These are phyloP conservation scores for Myanophis thanlyinensis DNA, from an alignment of 2,113 vertebrate species.

Conservation along the genomic window DNA sequence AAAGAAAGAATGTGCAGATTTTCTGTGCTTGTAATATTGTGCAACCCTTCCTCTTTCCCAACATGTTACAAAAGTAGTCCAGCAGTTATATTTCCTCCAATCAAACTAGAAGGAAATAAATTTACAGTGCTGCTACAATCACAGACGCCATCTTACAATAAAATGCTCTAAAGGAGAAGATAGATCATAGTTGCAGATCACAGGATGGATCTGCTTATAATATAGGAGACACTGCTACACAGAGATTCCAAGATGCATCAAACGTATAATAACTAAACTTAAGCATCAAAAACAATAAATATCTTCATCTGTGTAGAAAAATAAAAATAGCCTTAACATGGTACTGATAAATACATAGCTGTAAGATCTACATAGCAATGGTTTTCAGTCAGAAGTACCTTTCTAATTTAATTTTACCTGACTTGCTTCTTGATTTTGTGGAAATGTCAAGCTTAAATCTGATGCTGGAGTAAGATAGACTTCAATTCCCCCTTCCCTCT, in stretches of 20 bases:
- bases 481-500: background rate
- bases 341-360: background rate
- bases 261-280: background rate
- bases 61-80: background rate
- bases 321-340: background rate
- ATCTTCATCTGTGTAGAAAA: background rate
- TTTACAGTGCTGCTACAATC: background rate
- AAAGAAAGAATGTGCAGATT: background rate
- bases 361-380: background rate
- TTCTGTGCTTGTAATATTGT: background rate
- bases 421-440: background rate
- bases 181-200: background rate
- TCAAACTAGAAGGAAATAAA: background rate
- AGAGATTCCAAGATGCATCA: background rate
- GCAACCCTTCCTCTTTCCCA: background rate
- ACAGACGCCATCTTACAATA: background rate
- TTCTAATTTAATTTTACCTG: background rate
- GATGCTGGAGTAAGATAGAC: background rate
- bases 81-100: background rate
- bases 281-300: background rate
- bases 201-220: background rate
- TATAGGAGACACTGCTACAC: background rate
- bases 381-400: background rate
- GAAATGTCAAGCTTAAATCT: background rate
- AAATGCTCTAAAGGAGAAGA: background rate